These are phyloP conservation scores for Diogma glabrata DNA, from an alignment of 2,888 invertebrate species.

Conservation along the genomic window DNA sequence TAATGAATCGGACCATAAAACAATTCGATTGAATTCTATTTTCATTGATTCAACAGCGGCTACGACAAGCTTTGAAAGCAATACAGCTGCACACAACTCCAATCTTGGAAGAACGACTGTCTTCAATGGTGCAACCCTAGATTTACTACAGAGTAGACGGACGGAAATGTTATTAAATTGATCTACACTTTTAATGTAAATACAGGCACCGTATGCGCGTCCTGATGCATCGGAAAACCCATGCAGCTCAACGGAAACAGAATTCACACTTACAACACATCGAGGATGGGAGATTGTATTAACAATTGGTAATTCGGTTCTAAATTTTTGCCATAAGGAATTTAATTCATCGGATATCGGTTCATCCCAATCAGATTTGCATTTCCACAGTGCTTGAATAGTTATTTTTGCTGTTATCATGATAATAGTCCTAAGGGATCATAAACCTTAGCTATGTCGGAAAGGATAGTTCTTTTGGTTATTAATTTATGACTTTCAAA, in stretches of 20 bases:
- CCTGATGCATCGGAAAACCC: neutral
- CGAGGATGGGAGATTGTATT: too few relatives aligned
- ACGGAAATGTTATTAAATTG: neutral
- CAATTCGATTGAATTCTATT: neutral
- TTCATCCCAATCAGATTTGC: neutral
- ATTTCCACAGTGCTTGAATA: neutral
- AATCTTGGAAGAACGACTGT: neutral
- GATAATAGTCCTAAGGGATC: neutral
- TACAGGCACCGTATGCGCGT: neutral
- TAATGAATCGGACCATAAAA: too few relatives aligned
- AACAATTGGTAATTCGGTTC: too few relatives aligned
- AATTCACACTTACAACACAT: too few relatives aligned
- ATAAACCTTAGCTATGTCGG: neutral
- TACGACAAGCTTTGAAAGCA: neutral
- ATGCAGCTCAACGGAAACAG: neutral
- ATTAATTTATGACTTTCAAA: neutral
- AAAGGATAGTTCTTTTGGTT: neutral
- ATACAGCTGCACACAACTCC: neutral
- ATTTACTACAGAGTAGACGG: neutral
- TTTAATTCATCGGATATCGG: neutral
- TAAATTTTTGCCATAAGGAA: too few relatives aligned
- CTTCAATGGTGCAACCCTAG: neutral
- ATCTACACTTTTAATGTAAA: neutral
- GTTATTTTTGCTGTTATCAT: neutral
- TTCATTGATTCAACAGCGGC: too few relatives aligned